Conservation (phyloP, 2,797 vertebrate species). For the Muscicapa comitata region DNA sequence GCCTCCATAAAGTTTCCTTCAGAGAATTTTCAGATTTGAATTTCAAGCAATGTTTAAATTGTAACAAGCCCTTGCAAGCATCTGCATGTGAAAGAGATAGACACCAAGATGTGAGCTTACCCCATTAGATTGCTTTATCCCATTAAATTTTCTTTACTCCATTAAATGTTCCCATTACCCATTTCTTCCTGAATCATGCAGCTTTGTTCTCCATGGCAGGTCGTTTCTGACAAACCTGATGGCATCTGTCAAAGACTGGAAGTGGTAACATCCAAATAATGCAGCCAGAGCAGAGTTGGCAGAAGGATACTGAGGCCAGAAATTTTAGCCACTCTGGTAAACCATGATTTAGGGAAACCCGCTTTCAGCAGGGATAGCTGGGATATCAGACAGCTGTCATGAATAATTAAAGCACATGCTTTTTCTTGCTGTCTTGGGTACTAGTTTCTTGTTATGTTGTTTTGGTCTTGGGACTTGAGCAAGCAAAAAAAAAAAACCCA, state of each 20-base stretch:
- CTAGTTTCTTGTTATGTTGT: background rate
- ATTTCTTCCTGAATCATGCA: background rate
- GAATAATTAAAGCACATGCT: background rate
- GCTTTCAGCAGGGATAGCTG: background rate
- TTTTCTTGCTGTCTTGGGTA: background rate
- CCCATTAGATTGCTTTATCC: background rate
- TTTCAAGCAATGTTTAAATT: background rate
- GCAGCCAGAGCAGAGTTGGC: background rate
- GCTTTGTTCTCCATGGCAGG: background rate
- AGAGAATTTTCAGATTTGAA: background rate
- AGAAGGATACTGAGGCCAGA: background rate
- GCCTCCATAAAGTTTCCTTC: background rate
- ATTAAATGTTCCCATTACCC: background rate
- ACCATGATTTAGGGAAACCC: background rate
- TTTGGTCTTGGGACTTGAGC: background rate
- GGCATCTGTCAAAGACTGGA: background rate
- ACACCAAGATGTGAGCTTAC: accelerated
- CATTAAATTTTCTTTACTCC: background rate
- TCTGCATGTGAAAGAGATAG: background rate
- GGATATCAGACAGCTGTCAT: background rate
- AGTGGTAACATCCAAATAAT: background rate
- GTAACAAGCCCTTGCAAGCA: background rate
- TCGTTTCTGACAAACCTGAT: background rate
- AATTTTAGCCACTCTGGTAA: background rate
- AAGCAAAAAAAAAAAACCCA: background rate